Evolutionary conservation across 2,797 vertebrate genomes (phyloP), one percentile per base, ranked within the genome.

Genomic region (Rhinichthys osculus): DNA sequence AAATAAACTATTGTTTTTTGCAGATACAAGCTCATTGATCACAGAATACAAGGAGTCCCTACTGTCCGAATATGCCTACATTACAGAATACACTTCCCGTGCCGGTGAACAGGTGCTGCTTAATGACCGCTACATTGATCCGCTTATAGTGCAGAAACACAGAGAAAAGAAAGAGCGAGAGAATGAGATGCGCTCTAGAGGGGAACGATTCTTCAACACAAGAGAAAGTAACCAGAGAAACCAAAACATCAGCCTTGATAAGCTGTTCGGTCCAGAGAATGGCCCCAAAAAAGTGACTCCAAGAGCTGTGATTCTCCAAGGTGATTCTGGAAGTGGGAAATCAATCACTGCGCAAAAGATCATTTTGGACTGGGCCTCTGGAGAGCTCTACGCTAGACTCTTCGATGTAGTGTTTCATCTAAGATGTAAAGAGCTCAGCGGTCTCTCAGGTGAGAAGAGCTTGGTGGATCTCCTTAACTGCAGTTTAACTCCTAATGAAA

Each of bases 301-400:
- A 42, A 87, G 40, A 79, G 76, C 86, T 80, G 81, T 90, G 4
- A 87, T 88, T 54, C 85, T 88, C 64, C 85, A 88, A 35, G 88
- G 88, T 4, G 81, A 85, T n/a, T 86, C 88, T 81, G 88, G 88
- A 84, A 86, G 67, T 67, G 88, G 88, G 40, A 88, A 88, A 83
- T 87, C 87, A 33, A 72, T 88, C 78, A 82, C 82, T 10, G 73
- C 38, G 5, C 87, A 81, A 21, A 88, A 88, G 79, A 67, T 88
- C 10, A 2, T 88, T 70, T 59, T 74, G 21, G 85, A 87, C 7
- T 88, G 88, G 88, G 88, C 88, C 3, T 52, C 82, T 54, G 88
- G 73, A 77, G 69, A 84, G 23, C 81, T 86, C 5, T 88, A 57
- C 40, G 14, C 47, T 47, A 59, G 7, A n/a, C 42, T 52, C 19